Evolutionary conservation across 2,113 vertebrate species (phyloP).

Genomic region (Aphyosemion australe): DNA sequence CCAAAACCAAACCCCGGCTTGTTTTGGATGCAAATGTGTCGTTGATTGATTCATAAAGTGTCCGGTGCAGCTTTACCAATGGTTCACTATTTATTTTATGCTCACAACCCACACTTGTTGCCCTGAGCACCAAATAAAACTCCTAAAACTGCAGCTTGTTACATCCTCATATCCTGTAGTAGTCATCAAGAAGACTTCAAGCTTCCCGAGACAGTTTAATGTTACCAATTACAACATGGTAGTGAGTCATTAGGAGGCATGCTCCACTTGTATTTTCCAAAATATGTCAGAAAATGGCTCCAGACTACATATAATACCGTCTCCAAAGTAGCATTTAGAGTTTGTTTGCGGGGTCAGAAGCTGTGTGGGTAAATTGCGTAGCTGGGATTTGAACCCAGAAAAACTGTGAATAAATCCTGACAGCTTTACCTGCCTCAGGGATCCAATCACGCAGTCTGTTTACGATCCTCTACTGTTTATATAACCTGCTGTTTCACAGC

Average conservation of each 20-base stretch:
- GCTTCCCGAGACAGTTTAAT: slow-evolving; percentile 43
- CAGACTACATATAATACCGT: slow-evolving; percentile 51
- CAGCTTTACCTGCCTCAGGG: slow-evolving; percentile 56
- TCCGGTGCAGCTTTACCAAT: slow-evolving; percentile 50
- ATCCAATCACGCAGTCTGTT: slow-evolving; percentile 71
- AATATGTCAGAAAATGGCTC: slow-evolving; percentile 40
- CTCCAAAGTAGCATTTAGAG: slow-evolving; percentile 34
- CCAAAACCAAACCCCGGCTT: slow-evolving; percentile 57
- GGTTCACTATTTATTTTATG: slow-evolving; percentile 58
- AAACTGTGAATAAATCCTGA: slow-evolving; percentile 68
- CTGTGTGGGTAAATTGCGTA: slow-evolving; percentile 41
- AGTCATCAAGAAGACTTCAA: slow-evolving; percentile 41
- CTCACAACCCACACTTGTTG: slow-evolving; percentile 49
- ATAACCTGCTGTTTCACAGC: slow-evolving; percentile 68
- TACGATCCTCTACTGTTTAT: slow-evolving; percentile 63
- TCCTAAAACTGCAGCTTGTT: slow-evolving; percentile 36
- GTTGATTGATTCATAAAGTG: slow-evolving; percentile 70
- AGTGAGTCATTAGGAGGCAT: slow-evolving; percentile 50
- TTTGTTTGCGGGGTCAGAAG: slow-evolving; percentile 40
- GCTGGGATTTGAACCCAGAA: slow-evolving; percentile 53
- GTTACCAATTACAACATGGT: slow-evolving; percentile 58
- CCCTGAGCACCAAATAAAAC: slow-evolving; percentile 46
- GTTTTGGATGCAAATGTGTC: slow-evolving; percentile 56
- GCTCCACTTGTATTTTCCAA: slow-evolving; percentile 29
- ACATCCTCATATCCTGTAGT: slow-evolving; percentile 55